Percentiles rank a stretch among this genome's conserved stretches.
phyloP scores from a whole-genome alignment of 2,113 vertebrate genomes.

The Anseranas semipalmata region DNA sequence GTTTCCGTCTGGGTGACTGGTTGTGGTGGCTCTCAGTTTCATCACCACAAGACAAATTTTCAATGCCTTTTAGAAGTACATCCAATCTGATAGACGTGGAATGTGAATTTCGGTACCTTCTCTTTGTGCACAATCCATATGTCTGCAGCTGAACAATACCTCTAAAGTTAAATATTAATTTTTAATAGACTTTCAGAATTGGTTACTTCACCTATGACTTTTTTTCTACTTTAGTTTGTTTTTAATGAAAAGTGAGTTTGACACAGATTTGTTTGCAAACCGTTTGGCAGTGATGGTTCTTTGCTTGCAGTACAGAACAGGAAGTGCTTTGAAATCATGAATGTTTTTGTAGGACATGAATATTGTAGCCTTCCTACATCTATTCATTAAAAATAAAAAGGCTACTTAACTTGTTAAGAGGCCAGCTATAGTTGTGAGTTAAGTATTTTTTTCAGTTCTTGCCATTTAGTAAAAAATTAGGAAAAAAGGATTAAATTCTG shows the following conservation, averaged over 20 bases:
- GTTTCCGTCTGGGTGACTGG: slow-evolving; percentile 9
- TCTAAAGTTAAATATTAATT: background rate
- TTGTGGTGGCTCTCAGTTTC: background rate
- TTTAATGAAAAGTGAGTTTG: background rate
- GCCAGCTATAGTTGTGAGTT: background rate
- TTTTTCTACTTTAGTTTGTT: background rate
- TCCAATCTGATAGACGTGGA: background rate
- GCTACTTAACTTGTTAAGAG: background rate
- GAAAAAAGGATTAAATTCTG: background rate
- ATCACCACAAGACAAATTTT: background rate
- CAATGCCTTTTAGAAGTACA: background rate
- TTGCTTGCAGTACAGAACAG: background rate
- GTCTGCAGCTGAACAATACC: background rate
- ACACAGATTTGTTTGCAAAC: background rate
- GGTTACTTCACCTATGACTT: background rate
- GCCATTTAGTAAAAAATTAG: background rate
- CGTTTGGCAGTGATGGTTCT: background rate
- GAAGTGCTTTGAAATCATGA: background rate
- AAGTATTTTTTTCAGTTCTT: background rate
- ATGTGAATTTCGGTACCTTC: background rate
- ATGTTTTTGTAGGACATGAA: background rate
- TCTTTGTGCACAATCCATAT: background rate
- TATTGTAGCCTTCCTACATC: background rate
- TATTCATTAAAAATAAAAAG: background rate
- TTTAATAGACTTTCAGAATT: background rate